Conservation (phyloP, 2,113 vertebrate genomes). For the Ciconia maguari region DNA sequence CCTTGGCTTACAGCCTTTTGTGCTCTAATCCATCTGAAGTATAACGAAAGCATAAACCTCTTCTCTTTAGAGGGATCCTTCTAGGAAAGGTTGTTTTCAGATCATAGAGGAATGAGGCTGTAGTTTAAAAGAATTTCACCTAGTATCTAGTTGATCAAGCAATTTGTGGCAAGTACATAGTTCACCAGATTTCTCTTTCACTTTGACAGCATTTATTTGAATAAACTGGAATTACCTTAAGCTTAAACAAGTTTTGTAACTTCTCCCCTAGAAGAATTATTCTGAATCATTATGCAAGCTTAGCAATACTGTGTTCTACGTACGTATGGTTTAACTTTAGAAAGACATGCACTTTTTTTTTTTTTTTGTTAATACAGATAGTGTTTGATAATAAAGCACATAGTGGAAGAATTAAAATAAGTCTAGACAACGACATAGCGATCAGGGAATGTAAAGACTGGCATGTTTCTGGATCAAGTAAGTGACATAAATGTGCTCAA, state of each 20-base stretch:
- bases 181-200: neutral
- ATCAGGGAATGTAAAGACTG: conserved; percentile 91
- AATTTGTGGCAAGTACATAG: neutral
- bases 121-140: neutral
- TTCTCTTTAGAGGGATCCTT: neutral
- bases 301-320: neutral
- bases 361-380: conserved; percentile 76
- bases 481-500: conserved; percentile 60
- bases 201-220: neutral
- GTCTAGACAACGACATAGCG: conserved; percentile 81
- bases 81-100: neutral
- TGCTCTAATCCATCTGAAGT: neutral
- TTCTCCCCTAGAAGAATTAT: neutral
- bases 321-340: neutral
- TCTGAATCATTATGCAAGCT: neutral
- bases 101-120: neutral
- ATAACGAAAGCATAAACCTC: neutral
- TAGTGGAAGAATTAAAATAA: conserved; percentile 89
- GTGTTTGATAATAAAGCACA: conserved; percentile 90
- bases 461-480: conserved; percentile 87
- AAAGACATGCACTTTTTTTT: neutral
- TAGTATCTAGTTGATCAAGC: neutral
- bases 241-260: neutral
- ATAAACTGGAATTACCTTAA: neutral
- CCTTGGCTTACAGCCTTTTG: neutral